Base-by-base conservation (phyloP, 2,797 vertebrate species). In the Selene dorsalis region DNA sequence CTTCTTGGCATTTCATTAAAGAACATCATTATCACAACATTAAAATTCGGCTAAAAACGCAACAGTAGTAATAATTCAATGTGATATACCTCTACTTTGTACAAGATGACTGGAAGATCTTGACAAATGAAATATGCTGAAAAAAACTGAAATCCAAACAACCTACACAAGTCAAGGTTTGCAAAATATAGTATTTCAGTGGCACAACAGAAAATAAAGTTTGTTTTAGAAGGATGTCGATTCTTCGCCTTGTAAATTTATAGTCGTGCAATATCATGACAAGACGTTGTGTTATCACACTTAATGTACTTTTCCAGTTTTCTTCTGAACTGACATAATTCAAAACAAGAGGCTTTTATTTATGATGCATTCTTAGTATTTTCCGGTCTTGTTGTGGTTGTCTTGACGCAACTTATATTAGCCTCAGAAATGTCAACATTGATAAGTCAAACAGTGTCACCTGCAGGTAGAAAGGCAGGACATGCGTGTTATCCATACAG, bases 381-480 rank as follows among this genome's bases (percentile, higher is more conserved):
- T 77, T 86, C 85, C 61, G 64, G 70, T 57, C 0, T 30, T 62
- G 4, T 60, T 71, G 0, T 18, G 8, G 43, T 52, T 47, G 5
- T 1, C 50, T 81, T 82, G 0, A 73, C 38, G 69, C 32, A 43
- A 3, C 8, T 48, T 0, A 4, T 17, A 26, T 26, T 2, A 52
- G n/a, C 17, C 4, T 16, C 39, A 41, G 30, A 68, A 82, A 89
- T 69, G 50, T 66, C 68, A 85, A 82, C 78, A 63, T 24, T 50
- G 24, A 52, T n/a, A 75, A 78, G 35, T 71, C 60, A 69, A 84
- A 90, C 84, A 91, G 79, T 73, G 74, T 30, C 91, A 79, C 74
- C 91, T 92, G 79, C 63, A 55, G 93, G 83, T 45, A 43, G 22
- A 61, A 59, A 52, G 22, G 3, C 20, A 56, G 28, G 4, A 69